Evolutionary conservation across 2,888 invertebrate species (phyloP).

Genomic region (Lycaena phlaeas): DNA sequence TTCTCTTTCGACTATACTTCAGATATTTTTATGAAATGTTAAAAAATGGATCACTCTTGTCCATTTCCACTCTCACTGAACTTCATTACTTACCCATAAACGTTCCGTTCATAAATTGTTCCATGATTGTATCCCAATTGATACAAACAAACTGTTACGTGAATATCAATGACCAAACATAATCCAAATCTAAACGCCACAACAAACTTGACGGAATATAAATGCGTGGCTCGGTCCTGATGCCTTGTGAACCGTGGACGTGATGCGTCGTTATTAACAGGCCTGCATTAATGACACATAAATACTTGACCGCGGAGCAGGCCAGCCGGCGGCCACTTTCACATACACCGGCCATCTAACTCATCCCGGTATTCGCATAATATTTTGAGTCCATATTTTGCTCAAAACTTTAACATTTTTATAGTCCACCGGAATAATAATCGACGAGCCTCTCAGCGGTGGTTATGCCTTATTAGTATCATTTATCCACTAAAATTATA

Average conservation of each 20-base stretch:
- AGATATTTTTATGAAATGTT: too few species aligned
- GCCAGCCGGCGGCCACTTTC: neutral
- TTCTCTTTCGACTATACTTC: too few species aligned
- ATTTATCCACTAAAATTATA: slow-evolving; percentile 60
- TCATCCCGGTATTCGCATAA: slow-evolving; percentile 31
- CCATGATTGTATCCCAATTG: slow-evolving; percentile 57
- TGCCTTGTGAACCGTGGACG: slow-evolving; percentile 69
- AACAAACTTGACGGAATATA: slow-evolving; percentile 58
- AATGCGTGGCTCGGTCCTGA: slow-evolving; percentile 52
- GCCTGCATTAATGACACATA: slow-evolving; percentile 64
- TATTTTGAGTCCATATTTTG: slow-evolving; percentile 42
- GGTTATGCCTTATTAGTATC: slow-evolving; percentile 58
- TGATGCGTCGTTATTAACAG: slow-evolving; percentile 65
- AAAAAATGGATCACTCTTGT: too few species aligned
- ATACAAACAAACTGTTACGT: slow-evolving; percentile 48
- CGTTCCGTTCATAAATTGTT: slow-evolving; percentile 35
- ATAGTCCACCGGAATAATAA: slow-evolving; percentile 40
- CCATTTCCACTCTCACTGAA: neutral
- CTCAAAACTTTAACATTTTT: slow-evolving; percentile 44
- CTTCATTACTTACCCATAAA: slow-evolving; percentile 19
- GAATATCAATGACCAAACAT: slow-evolving; percentile 66
- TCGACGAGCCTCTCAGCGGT: slow-evolving; percentile 39
- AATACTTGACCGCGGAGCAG: slow-evolving; percentile 35
- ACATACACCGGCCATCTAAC: neutral
- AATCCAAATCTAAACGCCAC: slow-evolving; percentile 70